Evolutionary conservation across 2,113 vertebrate genomes (phyloP), one percentile per base, ranked within the genome.

Genomic region (Bufo gargarizans): DNA sequence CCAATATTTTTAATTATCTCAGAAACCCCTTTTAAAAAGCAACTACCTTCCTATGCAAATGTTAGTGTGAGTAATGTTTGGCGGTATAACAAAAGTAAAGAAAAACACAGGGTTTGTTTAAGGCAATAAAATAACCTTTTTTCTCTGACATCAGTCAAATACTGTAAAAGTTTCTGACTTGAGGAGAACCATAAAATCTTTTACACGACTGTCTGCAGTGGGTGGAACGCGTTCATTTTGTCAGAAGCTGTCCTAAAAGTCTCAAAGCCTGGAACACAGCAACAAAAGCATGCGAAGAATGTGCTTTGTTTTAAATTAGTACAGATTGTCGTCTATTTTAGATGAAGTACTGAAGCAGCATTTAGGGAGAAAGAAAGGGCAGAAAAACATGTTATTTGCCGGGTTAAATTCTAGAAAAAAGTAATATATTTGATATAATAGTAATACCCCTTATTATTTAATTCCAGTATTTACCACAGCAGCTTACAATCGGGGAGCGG

Each of bases 261-360:
- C 55, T 58, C 53, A 43, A 58, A 80, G 77, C 53, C 77, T 79
- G 50, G 77, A 79, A 79, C 77, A 53, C 53, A 7, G 77, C 33
- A 80, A 58, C 13, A 81, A 14, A 81, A 81, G 58, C 78, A 81
- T 81, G 78, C 11, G 50, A 61, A 33, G 78, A 81, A 81, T 81
- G 78, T 61, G 56, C 78, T 59, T 81, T 81, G 56, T 61, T 81
- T 81, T 81, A 81, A 81, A 81, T 81, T 81, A 61, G 16, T 81
- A 19, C 78, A 81, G 78, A 81, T 81, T 81, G 78, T 61, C 33
- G 78, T 61, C 78, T 81, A 81, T 81, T 81, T 61, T 43, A 81
- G 56, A 81, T 81, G n/a, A 81, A 59, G 78, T 33, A 45, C 10
- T 45, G 14, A 81, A 81, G 12, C 55, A 14, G 14, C 78, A 19